These are phyloP conservation scores for Encarsia formosa DNA, from an alignment of 2,888 invertebrate genomes.

Conservation along the genomic window DNA sequence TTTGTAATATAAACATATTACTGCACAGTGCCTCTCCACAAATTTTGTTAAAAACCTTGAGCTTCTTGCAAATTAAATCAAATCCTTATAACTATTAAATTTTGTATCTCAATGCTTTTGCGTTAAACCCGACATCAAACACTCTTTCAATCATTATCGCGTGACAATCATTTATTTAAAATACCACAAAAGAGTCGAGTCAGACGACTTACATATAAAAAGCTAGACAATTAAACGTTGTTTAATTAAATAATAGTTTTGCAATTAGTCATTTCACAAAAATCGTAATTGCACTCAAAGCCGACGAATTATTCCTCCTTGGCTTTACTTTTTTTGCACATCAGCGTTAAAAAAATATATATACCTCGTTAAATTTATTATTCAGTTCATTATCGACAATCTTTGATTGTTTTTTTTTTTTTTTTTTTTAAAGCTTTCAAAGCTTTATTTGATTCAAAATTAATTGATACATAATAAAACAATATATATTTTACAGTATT, in stretches of 20 bases:
- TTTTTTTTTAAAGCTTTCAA: constrained; percentile 21
- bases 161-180: too few relatives aligned
- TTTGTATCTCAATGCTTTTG: background rate
- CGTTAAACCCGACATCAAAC: too few relatives aligned
- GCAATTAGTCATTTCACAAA: constrained; percentile 11
- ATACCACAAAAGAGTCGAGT: too few relatives aligned
- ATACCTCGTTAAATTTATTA: constrained; percentile 11
- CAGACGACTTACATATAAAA: too few relatives aligned
- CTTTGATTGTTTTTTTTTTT: constrained; percentile 2
- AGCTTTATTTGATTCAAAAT: constrained; percentile 15
- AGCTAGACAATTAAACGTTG: too few relatives aligned
- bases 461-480: constrained; percentile 15
- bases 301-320: constrained; percentile 26
- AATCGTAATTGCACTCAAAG: constrained; percentile 17
- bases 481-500: constrained; percentile 15
- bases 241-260: too few relatives aligned
- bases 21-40: constrained; percentile 24
- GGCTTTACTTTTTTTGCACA: constrained; percentile 10
- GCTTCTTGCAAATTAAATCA: constrained; percentile 2
- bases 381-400: constrained; percentile 13
- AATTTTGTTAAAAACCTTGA: constrained; percentile 25
- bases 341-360: constrained; percentile 7
- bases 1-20: constrained; percentile 27
- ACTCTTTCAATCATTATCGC: too few relatives aligned
- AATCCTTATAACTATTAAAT: background rate